Evolutionary conservation across 2,113 vertebrate species (phyloP).

Genomic region (Cyprinodon variegatus): DNA sequence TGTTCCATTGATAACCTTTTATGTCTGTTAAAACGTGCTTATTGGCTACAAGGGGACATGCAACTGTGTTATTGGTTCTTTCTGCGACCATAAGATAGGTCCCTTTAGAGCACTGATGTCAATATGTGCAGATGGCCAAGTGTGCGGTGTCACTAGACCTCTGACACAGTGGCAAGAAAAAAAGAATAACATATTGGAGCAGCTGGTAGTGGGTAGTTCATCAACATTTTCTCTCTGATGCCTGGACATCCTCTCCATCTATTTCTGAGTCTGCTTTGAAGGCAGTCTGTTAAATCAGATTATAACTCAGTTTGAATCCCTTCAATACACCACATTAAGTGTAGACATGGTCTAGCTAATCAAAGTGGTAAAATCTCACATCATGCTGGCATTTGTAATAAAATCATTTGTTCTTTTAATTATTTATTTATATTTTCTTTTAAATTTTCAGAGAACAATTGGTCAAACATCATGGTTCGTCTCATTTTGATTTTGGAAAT

Average conservation of each 20-base stretch:
- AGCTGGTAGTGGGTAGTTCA: conserved; percentile 60
- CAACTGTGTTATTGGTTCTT: conserved; percentile 4
- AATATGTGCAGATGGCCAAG: conserved; percentile 55
- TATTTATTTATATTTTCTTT: conserved; percentile 24
- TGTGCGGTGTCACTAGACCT: conserved; percentile 53
- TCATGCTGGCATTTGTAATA: conserved; percentile 21
- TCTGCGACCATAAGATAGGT: conserved; percentile 32
- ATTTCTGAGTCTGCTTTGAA: conserved; percentile 44
- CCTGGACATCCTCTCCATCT: conserved; percentile 30
- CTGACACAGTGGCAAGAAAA: conserved; percentile 51
- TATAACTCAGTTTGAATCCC: conserved; percentile 53
- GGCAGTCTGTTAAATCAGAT: conserved; percentile 63
- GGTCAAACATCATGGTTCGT: conserved; percentile 37
- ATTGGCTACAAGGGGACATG: conserved; percentile 1
- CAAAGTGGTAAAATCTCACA: conserved; percentile 30
- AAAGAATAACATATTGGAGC: conserved; percentile 57
- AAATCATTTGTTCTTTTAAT: conserved; percentile 41
- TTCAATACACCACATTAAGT: conserved; percentile 52
- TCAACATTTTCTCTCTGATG: conserved; percentile 51
- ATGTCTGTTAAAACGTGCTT: conserved; percentile 1
- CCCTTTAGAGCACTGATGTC: conserved; percentile 45
- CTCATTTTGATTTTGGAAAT: conserved; percentile 50
- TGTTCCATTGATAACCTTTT: conserved; percentile 8
- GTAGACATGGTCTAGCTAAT: conserved; percentile 42
- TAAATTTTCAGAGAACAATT: conserved; percentile 41